Base-by-base conservation (phyloP, 2,888 invertebrate genomes). In the Sphecodes monilicornis region DNA sequence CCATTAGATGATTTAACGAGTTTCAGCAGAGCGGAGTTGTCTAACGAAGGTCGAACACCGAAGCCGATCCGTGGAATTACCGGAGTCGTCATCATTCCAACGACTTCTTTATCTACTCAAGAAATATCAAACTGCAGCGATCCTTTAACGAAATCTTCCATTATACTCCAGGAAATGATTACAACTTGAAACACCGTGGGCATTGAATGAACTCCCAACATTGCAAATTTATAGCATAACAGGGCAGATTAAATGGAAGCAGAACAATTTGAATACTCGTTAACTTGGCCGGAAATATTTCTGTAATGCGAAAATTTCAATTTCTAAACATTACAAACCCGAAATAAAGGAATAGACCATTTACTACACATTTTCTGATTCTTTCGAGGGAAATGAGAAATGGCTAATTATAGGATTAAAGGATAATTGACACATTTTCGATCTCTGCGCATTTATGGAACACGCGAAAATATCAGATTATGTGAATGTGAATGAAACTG, bases 1-100 rank as follows among this genome's bases (percentile, higher is more conserved):
- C 81, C 79, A 84, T 80, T 89, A 73, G 68, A 84, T 78, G 54
- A 78, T 83, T 88, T 81, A 82, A 84, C 77, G 71, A 84, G 79
- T 82, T 84, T 71, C 77, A 78, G 73, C 71, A 57, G 81, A 73
- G 79, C 54, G 68, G 76, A 73, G 75, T 71, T 78, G 72, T 81
- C 76, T 80, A 80, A 85, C 71, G 74, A 87, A 86, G 68, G 60
- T 78, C 78, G 82, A 85, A 74, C 57, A 54, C 76, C 60, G 26
- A 26, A 70, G 64, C 46, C 32, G 43, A 74, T 43, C 57, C 70
- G 36, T 71, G 39, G 75, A 75, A 84, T 86, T 77, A 80, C 46
- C 57, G 16, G 76, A 71, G 32, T 84, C 79, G 72, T 81, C 77
- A 70, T 77, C 46, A 26, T 76, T 46, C 36, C 18, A 32, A 18